phyloP scores from a whole-genome alignment of 1,140 invertebrate genomes.

The Drosophila serrata region DNA sequence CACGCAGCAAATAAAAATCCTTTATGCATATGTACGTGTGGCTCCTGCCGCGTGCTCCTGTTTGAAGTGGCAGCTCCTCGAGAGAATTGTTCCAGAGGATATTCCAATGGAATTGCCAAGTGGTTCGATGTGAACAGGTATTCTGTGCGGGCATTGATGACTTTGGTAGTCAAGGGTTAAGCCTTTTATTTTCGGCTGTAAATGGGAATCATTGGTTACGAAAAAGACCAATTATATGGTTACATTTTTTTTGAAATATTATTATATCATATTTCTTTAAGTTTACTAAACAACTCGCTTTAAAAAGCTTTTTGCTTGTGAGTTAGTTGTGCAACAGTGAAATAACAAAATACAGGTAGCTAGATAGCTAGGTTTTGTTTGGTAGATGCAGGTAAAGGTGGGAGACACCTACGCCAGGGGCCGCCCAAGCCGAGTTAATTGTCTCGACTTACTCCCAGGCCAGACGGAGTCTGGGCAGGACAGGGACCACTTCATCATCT shows the following conservation, averaged over 20 bases:
- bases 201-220: not conserved
- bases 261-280: not conserved
- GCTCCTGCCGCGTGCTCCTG: constrained; percentile 31
- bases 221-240: constrained; percentile 4
- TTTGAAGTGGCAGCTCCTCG: constrained; percentile 41
- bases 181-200: constrained; percentile 24
- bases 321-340: constrained; percentile 16
- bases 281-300: not conserved
- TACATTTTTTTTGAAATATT: not conserved
- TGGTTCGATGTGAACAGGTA: constrained; percentile 26
- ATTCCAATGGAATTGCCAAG: constrained; percentile 29
- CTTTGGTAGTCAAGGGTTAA: constrained; percentile 7
- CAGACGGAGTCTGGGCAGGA: not conserved
- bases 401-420: constrained; percentile 46
- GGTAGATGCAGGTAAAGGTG: not conserved
- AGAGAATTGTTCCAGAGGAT: constrained; percentile 34
- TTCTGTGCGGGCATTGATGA: not conserved
- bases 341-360: constrained; percentile 16
- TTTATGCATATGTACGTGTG: constrained; percentile 58
- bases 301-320: not conserved
- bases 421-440: constrained; percentile 59
- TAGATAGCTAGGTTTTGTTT: not conserved
- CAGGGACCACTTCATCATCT: constrained; percentile 59
- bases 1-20: constrained; percentile 64
- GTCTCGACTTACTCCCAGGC: constrained; percentile 47